These are phyloP conservation scores for Picus viridis DNA, from an alignment of 2,797 vertebrate species.

Conservation along the genomic window DNA sequence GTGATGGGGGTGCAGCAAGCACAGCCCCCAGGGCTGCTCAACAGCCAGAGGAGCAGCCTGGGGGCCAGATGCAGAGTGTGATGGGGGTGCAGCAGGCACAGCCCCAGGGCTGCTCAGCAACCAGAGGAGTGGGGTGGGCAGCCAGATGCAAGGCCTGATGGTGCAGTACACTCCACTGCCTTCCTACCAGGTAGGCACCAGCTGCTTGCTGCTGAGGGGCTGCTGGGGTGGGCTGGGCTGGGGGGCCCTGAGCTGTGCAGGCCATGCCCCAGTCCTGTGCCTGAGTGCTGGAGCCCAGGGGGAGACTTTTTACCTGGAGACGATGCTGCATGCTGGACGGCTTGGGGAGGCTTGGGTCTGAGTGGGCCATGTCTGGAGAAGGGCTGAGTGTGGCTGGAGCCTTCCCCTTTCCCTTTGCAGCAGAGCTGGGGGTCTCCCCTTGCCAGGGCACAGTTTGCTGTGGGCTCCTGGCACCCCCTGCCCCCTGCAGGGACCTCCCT, in stretches of 20 bases:
- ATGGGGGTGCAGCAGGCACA: constrained; percentile 95
- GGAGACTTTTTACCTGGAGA: neutral
- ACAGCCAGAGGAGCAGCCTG: constrained; percentile 87
- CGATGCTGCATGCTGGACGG: neutral
- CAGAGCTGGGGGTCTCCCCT: neutral
- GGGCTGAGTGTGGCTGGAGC: neutral
- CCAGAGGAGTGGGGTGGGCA: constrained; percentile 88
- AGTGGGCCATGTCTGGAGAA: neutral
- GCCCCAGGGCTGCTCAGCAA: constrained; percentile 89
- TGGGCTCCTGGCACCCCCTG: neutral
- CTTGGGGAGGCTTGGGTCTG: neutral
- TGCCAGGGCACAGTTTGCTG: neutral
- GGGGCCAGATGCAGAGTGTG: constrained; percentile 93
- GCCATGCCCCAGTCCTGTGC: neutral
- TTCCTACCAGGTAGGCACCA: constrained; percentile 91
- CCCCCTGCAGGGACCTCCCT: neutral
- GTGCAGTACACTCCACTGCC: constrained; percentile 97
- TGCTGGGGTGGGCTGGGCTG: neutral
- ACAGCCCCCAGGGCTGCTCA: constrained; percentile 90
- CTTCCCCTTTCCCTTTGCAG: rapidly evolving
- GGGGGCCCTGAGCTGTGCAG: neutral
- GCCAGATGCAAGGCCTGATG: constrained; percentile 97
- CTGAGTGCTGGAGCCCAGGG: neutral
- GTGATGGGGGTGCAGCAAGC: constrained; percentile 95
- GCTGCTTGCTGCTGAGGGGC: neutral